phyloP scores from a whole-genome alignment of 1,140 invertebrate genomes.

The Onthophagus taurus region DNA sequence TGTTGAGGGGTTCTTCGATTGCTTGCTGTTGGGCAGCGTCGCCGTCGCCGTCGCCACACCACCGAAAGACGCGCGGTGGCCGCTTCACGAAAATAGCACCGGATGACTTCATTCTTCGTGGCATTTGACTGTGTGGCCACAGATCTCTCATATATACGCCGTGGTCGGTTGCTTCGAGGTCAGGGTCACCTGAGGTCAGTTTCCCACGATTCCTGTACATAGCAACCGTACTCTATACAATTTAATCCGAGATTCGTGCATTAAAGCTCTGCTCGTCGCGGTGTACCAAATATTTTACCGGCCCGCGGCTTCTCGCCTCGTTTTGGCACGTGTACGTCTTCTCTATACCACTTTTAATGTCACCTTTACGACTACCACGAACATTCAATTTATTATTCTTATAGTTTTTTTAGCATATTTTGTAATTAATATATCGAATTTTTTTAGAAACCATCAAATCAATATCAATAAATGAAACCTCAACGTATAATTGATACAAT shows the following conservation, averaged over 20 bases:
- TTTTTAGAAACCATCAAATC: no score
- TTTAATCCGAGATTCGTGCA: conserved; percentile 7
- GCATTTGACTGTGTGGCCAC: conserved; percentile 18
- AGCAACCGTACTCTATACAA: conserved; percentile 28
- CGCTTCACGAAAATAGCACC: conserved; percentile 10
- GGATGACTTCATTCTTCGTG: conserved; percentile 17
- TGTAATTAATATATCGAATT: no score
- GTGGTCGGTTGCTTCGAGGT: conserved; percentile 34
- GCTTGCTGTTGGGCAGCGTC: no score
- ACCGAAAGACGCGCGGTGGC: no score
- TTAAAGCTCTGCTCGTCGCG: background rate
- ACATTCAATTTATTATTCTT: background rate
- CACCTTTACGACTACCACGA: no score
- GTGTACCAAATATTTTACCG: background rate
- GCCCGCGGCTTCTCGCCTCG: no score
- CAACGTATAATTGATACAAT: background rate
- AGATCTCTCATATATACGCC: conserved; percentile 22
- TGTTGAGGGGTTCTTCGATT: no score
- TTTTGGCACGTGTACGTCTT: no score
- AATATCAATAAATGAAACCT: no score
- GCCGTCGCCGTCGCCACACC: no score
- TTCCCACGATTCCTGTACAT: conserved; percentile 38
- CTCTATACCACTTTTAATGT: no score
- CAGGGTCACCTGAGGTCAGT: conserved; percentile 39
- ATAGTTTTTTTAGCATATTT: no score